Percentiles rank a stretch among this genome's conserved stretches.
Evolutionary conservation across 2,888 invertebrate species (phyloP).

Genomic region (Chrysolina haemoptera): DNA sequence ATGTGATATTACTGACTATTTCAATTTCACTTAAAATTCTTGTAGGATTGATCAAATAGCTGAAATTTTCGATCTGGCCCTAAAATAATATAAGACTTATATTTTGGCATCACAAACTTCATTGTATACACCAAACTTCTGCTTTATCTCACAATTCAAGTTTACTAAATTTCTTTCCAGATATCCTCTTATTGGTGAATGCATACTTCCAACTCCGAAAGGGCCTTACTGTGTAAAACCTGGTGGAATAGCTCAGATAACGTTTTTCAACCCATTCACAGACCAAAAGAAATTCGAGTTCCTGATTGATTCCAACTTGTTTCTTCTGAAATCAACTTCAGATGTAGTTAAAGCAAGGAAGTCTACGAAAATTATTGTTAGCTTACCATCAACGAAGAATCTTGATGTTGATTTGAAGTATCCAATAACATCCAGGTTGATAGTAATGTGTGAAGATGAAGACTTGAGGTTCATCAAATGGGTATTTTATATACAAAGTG

Average conservation of each 20-base stretch:
- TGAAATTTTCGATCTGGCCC: too few relatives aligned
- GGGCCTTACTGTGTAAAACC: slow-evolving; percentile 70
- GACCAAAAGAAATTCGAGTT: slow-evolving; percentile 66
- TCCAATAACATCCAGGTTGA: slow-evolving; percentile 48
- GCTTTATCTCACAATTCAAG: too few relatives aligned
- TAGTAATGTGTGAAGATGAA: slow-evolving; percentile 35
- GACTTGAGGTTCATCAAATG: slow-evolving; percentile 30
- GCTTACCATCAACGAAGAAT: slow-evolving; percentile 36
- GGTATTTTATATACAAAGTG: slow-evolving; percentile 39
- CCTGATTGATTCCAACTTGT: slow-evolving; percentile 68
- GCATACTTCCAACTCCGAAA: slow-evolving; percentile 70
- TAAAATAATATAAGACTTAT: neutral
- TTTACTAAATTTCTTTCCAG: slow-evolving; percentile 53
- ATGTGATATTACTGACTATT: too few relatives aligned
- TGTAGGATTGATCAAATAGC: too few relatives aligned
- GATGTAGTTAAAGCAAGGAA: slow-evolving; percentile 68
- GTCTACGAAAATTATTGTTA: slow-evolving; percentile 55
- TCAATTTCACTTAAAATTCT: too few relatives aligned
- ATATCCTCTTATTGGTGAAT: slow-evolving; percentile 69
- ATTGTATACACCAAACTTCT: slow-evolving; percentile 24
- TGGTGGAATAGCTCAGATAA: slow-evolving; percentile 63
- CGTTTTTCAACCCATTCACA: slow-evolving; percentile 71
- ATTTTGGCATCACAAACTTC: neutral
- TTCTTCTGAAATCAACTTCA: slow-evolving; percentile 65
- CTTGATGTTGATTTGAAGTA: slow-evolving; percentile 27